These are phyloP conservation scores for Megalopta genalis DNA, from an alignment of 1,140 invertebrate species.

Conservation along the genomic window DNA sequence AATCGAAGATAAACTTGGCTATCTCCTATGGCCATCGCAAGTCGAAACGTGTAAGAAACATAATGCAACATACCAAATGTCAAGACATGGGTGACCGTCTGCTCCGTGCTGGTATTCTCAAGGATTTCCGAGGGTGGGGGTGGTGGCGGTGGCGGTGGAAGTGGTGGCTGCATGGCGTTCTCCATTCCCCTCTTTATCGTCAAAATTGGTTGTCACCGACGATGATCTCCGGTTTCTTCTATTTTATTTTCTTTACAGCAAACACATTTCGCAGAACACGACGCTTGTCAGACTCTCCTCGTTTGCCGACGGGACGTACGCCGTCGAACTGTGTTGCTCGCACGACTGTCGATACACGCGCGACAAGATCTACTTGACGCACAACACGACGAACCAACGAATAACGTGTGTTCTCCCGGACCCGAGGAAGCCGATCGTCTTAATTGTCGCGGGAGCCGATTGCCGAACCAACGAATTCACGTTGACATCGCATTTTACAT, in stretches of 20 bases:
- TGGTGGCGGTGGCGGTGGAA: constrained; percentile 61
- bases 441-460: neutral
- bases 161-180: constrained; percentile 68
- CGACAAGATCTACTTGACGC: neutral
- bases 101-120: constrained; percentile 76
- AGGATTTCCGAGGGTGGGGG: constrained; percentile 55
- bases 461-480: neutral
- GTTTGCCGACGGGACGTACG: constrained; percentile 4
- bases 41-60: neutral
- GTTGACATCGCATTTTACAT: constrained; percentile 39
- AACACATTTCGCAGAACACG: constrained; percentile 33
- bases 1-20: constrained; percentile 19
- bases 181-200: constrained; percentile 55
- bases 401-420: neutral
- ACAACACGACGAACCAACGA: neutral
- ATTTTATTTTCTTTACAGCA: constrained; percentile 11
- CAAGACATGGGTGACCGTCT: constrained; percentile 81
- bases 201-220: constrained; percentile 20
- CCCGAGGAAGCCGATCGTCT: neutral
- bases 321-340: too few species aligned
- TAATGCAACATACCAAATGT: constrained; percentile 80
- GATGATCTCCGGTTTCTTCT: neutral
- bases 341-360: neutral
- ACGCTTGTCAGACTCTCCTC: constrained; percentile 4
- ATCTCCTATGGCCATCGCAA: neutral